Conservation (phyloP, 2,888 invertebrate species). For the Dione vanillae region DNA sequence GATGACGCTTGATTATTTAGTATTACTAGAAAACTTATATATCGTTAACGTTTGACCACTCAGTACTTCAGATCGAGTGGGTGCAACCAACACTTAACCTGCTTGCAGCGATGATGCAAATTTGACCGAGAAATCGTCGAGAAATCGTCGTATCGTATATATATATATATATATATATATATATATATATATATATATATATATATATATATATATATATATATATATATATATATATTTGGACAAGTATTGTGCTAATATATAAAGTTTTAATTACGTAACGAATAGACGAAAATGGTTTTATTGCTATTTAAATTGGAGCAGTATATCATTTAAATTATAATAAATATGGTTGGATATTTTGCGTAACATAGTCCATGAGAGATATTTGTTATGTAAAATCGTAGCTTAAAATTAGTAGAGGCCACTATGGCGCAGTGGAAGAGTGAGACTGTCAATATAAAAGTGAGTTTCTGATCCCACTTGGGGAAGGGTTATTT, state of each 20-base stretch:
- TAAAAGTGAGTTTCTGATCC: too few relatives aligned
- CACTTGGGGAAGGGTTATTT: too few relatives aligned
- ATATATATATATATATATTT: not conserved
- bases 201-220: too few relatives aligned
- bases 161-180: too few relatives aligned
- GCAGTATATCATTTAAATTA: conserved; percentile 4
- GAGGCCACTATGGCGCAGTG: too few relatives aligned
- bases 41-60: conserved; percentile 28
- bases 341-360: conserved; percentile 21
- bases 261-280: conserved; percentile 7
- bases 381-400: conserved; percentile 37
- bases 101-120: conserved; percentile 76
- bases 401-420: not conserved
- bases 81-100: conserved; percentile 62
- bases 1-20: conserved; percentile 27
- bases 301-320: conserved; percentile 27
- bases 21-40: conserved; percentile 14
- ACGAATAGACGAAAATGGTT: conserved; percentile 14
- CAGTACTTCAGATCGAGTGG: conserved; percentile 48
- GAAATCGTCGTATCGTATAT: too few relatives aligned
- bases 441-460: too few relatives aligned
- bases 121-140: conserved; percentile 76
- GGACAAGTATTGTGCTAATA: not conserved
- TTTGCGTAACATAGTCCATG: conserved; percentile 25
- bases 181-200: too few relatives aligned